Conservation (phyloP, 2,888 invertebrate species). For the Drosophila vallismaia region DNA sequence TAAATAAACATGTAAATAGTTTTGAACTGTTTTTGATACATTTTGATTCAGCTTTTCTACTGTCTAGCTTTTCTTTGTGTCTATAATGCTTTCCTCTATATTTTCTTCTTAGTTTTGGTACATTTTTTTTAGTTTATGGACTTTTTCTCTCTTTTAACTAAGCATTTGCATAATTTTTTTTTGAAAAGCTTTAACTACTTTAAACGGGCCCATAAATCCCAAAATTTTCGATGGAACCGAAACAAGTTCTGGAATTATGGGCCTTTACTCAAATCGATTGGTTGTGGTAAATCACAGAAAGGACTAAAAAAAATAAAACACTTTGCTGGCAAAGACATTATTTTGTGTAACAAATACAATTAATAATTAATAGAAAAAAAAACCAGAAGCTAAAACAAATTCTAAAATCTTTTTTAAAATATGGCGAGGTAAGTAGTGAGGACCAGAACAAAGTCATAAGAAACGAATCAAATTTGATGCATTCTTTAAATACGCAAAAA, state of each 20-base stretch:
- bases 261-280: conserved; percentile 57
- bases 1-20: not conserved
- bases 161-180: conserved; percentile 57
- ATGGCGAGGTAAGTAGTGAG: conserved; percentile 71
- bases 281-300: conserved; percentile 61
- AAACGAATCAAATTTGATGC: conserved; percentile 57
- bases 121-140: conserved; percentile 12
- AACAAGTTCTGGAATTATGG: conserved; percentile 43
- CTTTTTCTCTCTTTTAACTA: conserved; percentile 36
- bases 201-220: conserved; percentile 38
- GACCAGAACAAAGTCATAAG: conserved; percentile 51
- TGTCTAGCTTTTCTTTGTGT: conserved; percentile 14
- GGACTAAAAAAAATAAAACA: conserved; percentile 24
- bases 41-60: conserved; percentile 22
- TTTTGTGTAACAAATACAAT: conserved; percentile 47
- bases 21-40: conserved; percentile 10
- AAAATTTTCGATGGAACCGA: conserved; percentile 19
- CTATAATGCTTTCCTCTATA: conserved; percentile 32
- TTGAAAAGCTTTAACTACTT: conserved; percentile 58
- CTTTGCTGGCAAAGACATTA: conserved; percentile 34
- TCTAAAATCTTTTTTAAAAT: conserved; percentile 47
- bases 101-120: conserved; percentile 25
- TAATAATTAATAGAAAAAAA: conserved; percentile 34
- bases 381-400: conserved; percentile 26
- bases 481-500: conserved; percentile 61